Conservation (phyloP, 2,888 invertebrate species). For the Geotrupes spiniger region DNA sequence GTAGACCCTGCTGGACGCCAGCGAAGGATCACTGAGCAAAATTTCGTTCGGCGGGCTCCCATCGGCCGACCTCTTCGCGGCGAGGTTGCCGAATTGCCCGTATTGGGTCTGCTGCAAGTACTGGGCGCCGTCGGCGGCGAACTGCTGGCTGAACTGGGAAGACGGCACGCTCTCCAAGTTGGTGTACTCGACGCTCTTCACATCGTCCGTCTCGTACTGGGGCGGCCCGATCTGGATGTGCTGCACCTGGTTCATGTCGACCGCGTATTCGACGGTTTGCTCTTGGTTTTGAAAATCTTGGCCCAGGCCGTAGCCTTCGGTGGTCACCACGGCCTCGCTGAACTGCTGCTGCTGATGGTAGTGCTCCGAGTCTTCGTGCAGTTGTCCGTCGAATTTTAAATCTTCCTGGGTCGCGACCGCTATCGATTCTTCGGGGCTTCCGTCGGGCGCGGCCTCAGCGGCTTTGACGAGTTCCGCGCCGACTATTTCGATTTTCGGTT, state of each 20-base stretch:
- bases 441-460: slow-evolving; percentile 20
- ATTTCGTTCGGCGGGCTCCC: slow-evolving; percentile 58
- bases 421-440: slow-evolving; percentile 20
- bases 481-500: slow-evolving; percentile 38
- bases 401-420: slow-evolving; percentile 4
- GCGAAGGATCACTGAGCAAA: slow-evolving; percentile 65
- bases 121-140: slow-evolving; percentile 34
- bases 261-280: slow-evolving; percentile 14
- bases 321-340: slow-evolving; percentile 21
- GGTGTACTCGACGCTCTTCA: slow-evolving; percentile 53
- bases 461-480: slow-evolving; percentile 45
- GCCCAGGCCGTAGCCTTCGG: slow-evolving; percentile 17
- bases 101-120: slow-evolving; percentile 39
- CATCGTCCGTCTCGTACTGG: slow-evolving; percentile 27
- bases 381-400: slow-evolving; percentile 20
- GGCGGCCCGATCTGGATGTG: slow-evolving; percentile 23
- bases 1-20: slow-evolving; percentile 55
- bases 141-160: slow-evolving; percentile 43
- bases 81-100: slow-evolving; percentile 22
- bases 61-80: slow-evolving; percentile 27
- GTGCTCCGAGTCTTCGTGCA: slow-evolving; percentile 14
- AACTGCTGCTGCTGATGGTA: slow-evolving; percentile 21
- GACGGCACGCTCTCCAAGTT: slow-evolving; percentile 64
- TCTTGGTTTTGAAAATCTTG: slow-evolving; percentile 19
- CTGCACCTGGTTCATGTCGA: slow-evolving; percentile 21